Evolutionary conservation across 2,888 invertebrate species (phyloP), one percentile per base, ranked within the genome.

Genomic region (Ommatoiulus sabulosus): DNA sequence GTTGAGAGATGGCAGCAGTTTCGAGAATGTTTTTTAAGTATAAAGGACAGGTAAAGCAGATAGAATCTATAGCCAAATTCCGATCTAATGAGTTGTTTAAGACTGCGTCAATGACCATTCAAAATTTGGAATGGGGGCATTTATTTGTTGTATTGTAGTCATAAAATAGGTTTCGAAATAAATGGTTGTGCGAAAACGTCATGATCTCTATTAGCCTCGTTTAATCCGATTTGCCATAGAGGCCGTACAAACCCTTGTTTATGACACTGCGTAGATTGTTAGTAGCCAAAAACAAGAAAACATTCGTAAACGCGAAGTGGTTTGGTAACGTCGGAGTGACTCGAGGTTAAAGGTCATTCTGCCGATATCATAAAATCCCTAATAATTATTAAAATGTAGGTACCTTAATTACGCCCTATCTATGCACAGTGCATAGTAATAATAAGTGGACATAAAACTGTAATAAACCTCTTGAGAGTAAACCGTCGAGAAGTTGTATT

Each of bases 341-440:
- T 57, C n/a, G 57, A 57, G 57, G 57, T 57, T 57, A n/a, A n/a
- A 57, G 57, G 57, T 57, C 57, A 57, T n/a, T 57, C n/a, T 57
- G 57, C 12, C 6, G 57, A 57, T 57, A n/a, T 57, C n/a, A 57
- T 57, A 57, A 57, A 57, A 57, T 57, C 57, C 57, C 17, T 57
- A n/a, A n/a, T n/a, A n/a, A n/a, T 57, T 57, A n/a, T 57, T n/a
- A 57, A 57, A 57, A n/a, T n/a, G 4, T 57, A 7, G 57, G 1
- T 57, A n/a, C 57, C 57, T 12, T 57, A 17, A 57, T 57, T 57
- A 46, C 46, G 46, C 57, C n/a, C 57, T n/a, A 5, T 57, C 17
- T n/a, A 57, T n/a, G 57, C 7, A 6, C 57, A 35, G 35, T 5
- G 57, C 57, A 57, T 57, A 46, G 3, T 46, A 57, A 57, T 35